These are phyloP conservation scores for Zoanthus solanderi DNA, from an alignment of 92 coral and sea anemone genomes.

Conservation along the genomic window DNA sequence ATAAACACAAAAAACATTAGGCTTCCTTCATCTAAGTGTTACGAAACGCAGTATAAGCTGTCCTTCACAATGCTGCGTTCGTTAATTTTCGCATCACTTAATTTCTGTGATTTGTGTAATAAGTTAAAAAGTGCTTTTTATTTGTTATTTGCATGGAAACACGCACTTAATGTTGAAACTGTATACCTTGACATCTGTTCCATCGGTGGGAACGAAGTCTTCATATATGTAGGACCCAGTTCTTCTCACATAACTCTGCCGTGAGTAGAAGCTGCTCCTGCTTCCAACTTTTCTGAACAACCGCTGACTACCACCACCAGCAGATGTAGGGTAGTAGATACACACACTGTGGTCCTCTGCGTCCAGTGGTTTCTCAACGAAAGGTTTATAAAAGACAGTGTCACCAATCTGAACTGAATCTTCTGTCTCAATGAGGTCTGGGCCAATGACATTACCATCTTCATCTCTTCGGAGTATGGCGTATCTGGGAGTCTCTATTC, in stretches of 20 bases:
- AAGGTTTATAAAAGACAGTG: conserved; percentile 91
- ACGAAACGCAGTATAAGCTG: no score
- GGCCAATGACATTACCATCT: conserved; percentile 77
- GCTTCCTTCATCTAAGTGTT: no score
- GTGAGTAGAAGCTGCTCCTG: conserved; percentile 94
- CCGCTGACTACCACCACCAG: conserved; percentile 99
- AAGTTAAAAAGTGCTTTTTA: no score
- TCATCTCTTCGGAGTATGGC: conserved; percentile 92
- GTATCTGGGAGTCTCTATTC: conserved; percentile 91
- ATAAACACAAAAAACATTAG: no score
- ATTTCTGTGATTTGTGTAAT: no score
- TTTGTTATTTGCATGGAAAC: no score
- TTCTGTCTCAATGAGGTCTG: conserved; percentile 84
- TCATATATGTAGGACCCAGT: conserved; percentile 95
- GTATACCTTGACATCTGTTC: conserved; percentile 96
- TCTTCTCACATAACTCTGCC: conserved; percentile 92
- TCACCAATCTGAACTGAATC: conserved; percentile 92
- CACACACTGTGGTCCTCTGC: conserved; percentile 96
- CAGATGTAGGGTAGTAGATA: conserved; percentile 91
- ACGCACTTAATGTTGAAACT: not conserved
- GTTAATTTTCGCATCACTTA: no score
- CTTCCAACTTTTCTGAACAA: conserved; percentile 96
- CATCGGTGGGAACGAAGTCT: conserved; percentile 97
- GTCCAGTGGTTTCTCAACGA: conserved; percentile 95
- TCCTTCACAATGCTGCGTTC: no score